Conservation (phyloP, 2,113 vertebrate species). For the Eretmochelys imbricata region DNA sequence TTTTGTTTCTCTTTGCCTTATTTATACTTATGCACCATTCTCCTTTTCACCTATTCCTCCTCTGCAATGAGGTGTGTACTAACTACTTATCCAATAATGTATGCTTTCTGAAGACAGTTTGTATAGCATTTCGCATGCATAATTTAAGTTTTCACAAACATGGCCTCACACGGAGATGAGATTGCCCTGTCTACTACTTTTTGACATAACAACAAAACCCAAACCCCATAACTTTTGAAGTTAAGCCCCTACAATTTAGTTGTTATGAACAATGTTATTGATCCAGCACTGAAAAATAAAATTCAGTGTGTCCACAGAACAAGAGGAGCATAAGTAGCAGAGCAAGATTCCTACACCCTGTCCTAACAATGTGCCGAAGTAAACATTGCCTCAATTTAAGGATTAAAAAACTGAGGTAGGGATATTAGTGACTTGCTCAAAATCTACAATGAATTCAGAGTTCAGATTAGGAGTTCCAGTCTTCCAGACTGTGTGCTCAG, state of each 20-base stretch:
- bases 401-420: neutral
- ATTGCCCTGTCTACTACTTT: neutral
- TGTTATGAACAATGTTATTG: too few species aligned
- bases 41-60: neutral
- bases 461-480: neutral
- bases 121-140: neutral
- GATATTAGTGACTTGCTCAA: neutral
- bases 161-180: too few species aligned
- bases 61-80: neutral
- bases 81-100: neutral
- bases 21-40: neutral
- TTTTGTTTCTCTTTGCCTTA: neutral
- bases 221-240: neutral
- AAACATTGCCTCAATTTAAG: neutral
- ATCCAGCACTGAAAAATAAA: neutral
- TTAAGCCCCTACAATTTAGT: neutral
- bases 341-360: neutral
- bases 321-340: fast-evolving
- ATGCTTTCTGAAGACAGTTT: neutral
- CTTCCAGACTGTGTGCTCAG: neutral
- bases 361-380: neutral
- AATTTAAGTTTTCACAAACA: neutral
- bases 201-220: neutral
- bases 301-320: neutral
- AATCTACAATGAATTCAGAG: neutral